Evolutionary conservation across 2,113 vertebrate species (phyloP), one percentile per base, ranked within the genome.

Genomic region (Garra rufa): DNA sequence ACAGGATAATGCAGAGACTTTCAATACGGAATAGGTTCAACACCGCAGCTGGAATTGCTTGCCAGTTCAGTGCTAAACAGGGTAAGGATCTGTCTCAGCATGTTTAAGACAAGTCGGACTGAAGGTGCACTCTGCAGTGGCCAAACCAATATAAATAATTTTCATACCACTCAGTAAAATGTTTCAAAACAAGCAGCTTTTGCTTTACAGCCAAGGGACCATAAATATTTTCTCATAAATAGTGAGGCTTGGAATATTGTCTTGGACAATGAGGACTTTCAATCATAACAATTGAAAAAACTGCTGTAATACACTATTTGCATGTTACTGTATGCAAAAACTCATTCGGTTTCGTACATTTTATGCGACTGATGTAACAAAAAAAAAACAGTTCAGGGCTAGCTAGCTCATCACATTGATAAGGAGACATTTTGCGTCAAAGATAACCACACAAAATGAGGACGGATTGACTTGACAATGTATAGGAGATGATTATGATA

Each of bases 401-500:
- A 50, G 61, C 14, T 79, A 19, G 14, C 34, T 26, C 26, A 46
- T 50, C 78, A 46, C 10, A 30, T 43, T 67, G 78, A 81, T 81
- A 50, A 67, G 59, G 43, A 48, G 26, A 55, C 34, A 19, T 26
- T 41, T 28, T 55, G 61, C 61, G 5, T 57, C 46, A 84, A 80
- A 41, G n/a, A 46, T 28, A 48, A 65, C 13, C 9, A 80, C 24
- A 67, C 48, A 6, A 81, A 81, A 81, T 67, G 61, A 81, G 61
- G 59, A 46, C 59, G n/a, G 43, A 76, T 48, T 80, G 41, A 28
- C 78, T 67, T 50, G 7, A 81, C 59, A 81, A 81, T 65, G 43
- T 81, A 81, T 81, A 67, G 43, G 26, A 65, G 78, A 67, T 48
- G 44, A 65, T 67, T 67, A 34, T 67, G 61, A 48, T 67, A 65